Evolutionary conservation across 2,888 invertebrate genomes (phyloP), one percentile per base, ranked within the genome.

Genomic region (Boloria euphrosyne): DNA sequence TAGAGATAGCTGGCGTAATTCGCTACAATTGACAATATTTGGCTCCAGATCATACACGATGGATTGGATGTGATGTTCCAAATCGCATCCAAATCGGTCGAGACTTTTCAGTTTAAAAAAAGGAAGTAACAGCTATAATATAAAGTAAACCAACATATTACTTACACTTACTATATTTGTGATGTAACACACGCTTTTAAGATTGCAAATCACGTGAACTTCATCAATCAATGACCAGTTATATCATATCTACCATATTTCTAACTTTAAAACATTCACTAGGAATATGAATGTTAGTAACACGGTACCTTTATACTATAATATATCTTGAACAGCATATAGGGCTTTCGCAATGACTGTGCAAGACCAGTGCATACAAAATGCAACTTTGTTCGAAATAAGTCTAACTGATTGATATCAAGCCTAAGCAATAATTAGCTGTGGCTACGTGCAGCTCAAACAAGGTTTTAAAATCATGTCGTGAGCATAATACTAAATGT

Each of bases 331-430:
- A 16, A 47, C 0, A 43, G 1, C 51, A 18, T 43, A 38, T 51
- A 10, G 17, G 47, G 22, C 57, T 65, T 65, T 47, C 59, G 52
- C 65, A 59, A 58, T 31, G 3, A 27, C 52, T 59, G 58, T 59
- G 65, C 52, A 49, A 59, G 47, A 50, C 50, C 50, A 17, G 47
- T 47, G 52, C 52, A 52, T 58, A 63, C 55, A 63, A 63, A 58
- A 51, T 16, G 49, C 31, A 31, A 27, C 62, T 68, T 65, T 50
- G 65, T 53, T 62, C 59, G 51, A 47, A 58, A 53, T 44, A 43
- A 38, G 50, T 46, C 57, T 16, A 38, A 10, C 22, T 65, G 53
- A 68, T 62, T 62, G 58, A 65, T 67, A 64, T 62, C 54, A 58
- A 53, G 49, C n/a, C 18, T 44, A 62, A 58, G 57, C 65, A 4